These are phyloP conservation scores for Rhopalosiphum maidis DNA, from an alignment of 1,140 invertebrate genomes.

Conservation along the genomic window DNA sequence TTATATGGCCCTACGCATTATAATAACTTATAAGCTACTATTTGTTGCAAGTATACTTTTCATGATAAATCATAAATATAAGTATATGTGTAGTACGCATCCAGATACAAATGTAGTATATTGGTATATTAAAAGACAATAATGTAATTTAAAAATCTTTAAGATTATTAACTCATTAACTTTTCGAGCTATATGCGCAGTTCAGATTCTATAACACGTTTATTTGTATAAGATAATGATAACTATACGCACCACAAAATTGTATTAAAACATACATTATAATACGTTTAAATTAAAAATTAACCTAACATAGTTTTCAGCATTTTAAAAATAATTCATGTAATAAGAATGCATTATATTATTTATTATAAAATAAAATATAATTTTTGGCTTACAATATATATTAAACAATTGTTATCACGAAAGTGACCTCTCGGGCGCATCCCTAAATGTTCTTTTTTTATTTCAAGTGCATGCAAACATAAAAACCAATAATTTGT, in stretches of 20 bases:
- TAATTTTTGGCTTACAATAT: too few species aligned
- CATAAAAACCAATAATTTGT: neutral
- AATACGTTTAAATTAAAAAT: neutral
- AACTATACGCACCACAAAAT: neutral
- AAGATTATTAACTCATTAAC: neutral
- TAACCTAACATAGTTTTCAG: neutral
- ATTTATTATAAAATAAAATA: neutral
- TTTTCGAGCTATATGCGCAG: neutral
- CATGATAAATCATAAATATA: neutral
- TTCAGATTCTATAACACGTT: neutral
- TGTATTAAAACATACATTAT: neutral
- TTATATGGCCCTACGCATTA: neutral
- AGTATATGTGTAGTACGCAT: neutral
- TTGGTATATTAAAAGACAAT: neutral
- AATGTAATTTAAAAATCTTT: neutral
- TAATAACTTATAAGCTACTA: neutral
- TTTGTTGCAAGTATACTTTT: neutral
- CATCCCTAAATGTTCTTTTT: neutral
- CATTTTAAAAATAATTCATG: neutral
- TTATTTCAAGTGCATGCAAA: neutral
- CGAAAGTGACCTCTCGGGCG: neutral
- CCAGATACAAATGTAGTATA: too few species aligned
- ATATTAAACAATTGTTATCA: neutral
- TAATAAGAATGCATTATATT: neutral
- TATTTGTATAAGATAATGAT: too few species aligned